Conservation (phyloP, 2,113 vertebrate species). For the Pardalotus punctatus region DNA sequence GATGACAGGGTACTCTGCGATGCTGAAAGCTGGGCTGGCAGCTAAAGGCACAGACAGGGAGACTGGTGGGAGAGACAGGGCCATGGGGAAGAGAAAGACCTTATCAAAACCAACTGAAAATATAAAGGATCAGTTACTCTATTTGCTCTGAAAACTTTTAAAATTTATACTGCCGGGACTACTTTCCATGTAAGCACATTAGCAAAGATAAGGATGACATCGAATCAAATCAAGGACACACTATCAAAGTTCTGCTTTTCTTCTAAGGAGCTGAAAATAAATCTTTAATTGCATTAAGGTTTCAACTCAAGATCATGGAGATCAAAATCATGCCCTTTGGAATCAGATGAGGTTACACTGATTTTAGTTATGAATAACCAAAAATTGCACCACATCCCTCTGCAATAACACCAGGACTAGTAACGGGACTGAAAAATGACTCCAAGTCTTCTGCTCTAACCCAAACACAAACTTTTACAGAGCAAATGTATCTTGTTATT, state of each 20-base stretch:
- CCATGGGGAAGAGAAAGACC: not conserved
- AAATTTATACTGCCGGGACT: not conserved
- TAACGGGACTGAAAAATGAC: not conserved
- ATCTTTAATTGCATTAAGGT: conserved; percentile 7
- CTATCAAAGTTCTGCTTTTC: conserved; percentile 1
- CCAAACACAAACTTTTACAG: not conserved
- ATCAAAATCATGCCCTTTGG: not conserved
- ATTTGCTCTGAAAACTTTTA: not conserved
- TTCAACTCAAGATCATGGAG: not conserved
- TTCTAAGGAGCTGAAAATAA: conserved; percentile 13
- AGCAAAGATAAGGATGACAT: conserved; percentile 20
- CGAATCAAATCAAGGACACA: conserved; percentile 4
- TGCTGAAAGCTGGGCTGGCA: not conserved
- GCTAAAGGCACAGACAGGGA: not conserved
- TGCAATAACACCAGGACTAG: not conserved
- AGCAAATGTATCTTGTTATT: not conserved
- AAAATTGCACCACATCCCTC: not conserved
- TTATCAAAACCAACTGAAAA: not conserved
- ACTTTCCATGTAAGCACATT: not conserved
- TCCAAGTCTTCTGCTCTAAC: not conserved
- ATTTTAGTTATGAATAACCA: not conserved
- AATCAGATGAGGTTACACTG: not conserved
- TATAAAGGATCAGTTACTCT: not conserved
- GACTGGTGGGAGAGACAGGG: not conserved
- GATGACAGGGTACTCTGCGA: rapidly evolving